Evolutionary conservation across 2,888 invertebrate genomes (phyloP), one percentile per base, ranked within the genome.

Genomic region (Anticlea derivata): DNA sequence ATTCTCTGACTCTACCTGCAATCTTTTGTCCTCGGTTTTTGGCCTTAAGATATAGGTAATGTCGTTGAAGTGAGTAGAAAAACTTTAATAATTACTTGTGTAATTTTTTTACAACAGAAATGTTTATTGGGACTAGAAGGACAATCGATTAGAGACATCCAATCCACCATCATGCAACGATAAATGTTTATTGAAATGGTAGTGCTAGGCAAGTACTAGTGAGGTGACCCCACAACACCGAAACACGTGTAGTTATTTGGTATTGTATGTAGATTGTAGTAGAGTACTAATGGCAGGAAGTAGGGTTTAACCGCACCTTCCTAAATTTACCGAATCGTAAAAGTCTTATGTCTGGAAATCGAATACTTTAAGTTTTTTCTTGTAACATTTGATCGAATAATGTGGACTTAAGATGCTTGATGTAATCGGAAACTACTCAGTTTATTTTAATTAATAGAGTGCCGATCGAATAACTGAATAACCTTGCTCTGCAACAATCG

Each of bases 401-500:
- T n/a, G n/a, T 35, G 7, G 7, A 8, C 11, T 35, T 5, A 41
- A 44, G 30, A 10, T 13, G 37, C 37, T 31, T 26, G 24, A 39
- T 50, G 34, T 40, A 35, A 46, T 34, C 37, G 17, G 35, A 41
- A 44, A 48, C 29, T 23, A 38, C 29, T 41, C 24, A 38, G 52
- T 53, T 44, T 31, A 35, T 48, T 44, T 34, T 48, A 53, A 53
- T 53, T 48, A 53, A 48, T 44, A 24, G 39, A 53, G 39, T 23
- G 35, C 34, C 48, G 40, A 44, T 52, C 47, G n/a, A n/a, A 43
- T 41, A 51, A 20, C 37, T 27, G 43, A 45, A 40, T 47, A 48
- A 45, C 53, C 48, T 53, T 35, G 44, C 39, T 48, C 38, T 30
- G 43, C 38, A 48, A 53, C 48, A 52, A 35, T 52, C 51, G 43